Evolutionary conservation across 2,797 vertebrate species (phyloP).

Genomic region (Schizopygopsis malacanthus): DNA sequence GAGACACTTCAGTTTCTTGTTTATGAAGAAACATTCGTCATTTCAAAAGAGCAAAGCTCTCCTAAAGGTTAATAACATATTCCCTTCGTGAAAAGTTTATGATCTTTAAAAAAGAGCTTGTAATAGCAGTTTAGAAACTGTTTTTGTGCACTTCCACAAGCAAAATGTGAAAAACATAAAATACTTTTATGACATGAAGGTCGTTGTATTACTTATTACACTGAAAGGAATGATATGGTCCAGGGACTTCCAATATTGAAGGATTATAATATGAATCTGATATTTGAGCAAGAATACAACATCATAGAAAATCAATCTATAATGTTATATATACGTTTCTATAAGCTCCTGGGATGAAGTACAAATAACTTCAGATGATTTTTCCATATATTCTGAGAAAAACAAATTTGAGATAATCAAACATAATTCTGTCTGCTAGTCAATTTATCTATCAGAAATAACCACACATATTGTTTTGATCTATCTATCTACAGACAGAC

Average conservation of each 20-base stretch:
- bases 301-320: neutral
- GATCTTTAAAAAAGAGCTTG: neutral
- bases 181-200: neutral
- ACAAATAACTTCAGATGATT: conserved; percentile 20
- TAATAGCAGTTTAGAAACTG: neutral
- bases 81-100: neutral
- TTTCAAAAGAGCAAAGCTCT: conserved; percentile 3
- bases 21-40: neutral
- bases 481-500: too few species aligned
- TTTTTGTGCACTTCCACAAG: neutral
- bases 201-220: neutral
- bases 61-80: neutral
- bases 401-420: neutral
- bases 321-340: neutral
- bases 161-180: neutral
- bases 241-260: conserved; percentile 16
- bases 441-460: neutral
- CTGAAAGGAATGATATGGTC: conserved; percentile 17
- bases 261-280: conserved; percentile 22
- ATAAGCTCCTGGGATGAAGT: conserved; percentile 11
- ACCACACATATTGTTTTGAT: neutral
- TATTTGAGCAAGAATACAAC: neutral
- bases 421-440: too few species aligned
- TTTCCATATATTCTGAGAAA: neutral
- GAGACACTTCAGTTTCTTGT: neutral